Evolutionary conservation across 2,888 invertebrate genomes (phyloP), one percentile per base, ranked within the genome.

Genomic region (Desoria tigrina): DNA sequence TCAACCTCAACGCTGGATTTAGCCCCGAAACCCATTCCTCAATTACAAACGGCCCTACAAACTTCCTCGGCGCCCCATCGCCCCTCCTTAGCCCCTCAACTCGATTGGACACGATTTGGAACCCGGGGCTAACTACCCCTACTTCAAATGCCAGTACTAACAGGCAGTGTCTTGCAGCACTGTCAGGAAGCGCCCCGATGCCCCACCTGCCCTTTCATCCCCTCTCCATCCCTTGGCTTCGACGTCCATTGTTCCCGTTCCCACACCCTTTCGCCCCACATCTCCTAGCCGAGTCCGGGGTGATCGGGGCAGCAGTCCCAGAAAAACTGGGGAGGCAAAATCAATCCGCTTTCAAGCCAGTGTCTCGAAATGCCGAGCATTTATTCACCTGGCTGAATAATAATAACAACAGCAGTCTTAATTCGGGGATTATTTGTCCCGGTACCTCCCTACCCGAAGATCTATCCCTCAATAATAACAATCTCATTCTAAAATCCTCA

Each of bases 201-300:
- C 59, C 53, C 51, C 63, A 64, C 1, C 37, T 75, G 6, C 69
- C 73, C 23, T 72, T 76, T 58, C 76, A 74, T 56, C 74, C 74
- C 21, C 42, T 74, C 14, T 70, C 73, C 11, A 71, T 76, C n/a
- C 76, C 76, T 9, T 76, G 76, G 76, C 61, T 76, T 7, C 66
- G 74, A 3, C 65, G 74, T 42, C 76, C 76, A 2, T 54, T 76
- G 16, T 76, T 76, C 54, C 76, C 76, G 2, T 76, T 76, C 61
- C 68, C 76, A n/a, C 76, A 76, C 54, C 76, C 76, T 21, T 76
- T 74, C 63, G 71, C 71, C 14, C 73, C 73, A 23, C 65, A 65
- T 21, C 65, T 74, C 27, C 28, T 72, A 21, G 64, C 66, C 11
- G 68, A 23, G 4, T 16, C 45, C 0, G 54, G 49, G 4, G 26